Conservation (phyloP, 2,797 vertebrate genomes). For the Sorex maritimensis region DNA sequence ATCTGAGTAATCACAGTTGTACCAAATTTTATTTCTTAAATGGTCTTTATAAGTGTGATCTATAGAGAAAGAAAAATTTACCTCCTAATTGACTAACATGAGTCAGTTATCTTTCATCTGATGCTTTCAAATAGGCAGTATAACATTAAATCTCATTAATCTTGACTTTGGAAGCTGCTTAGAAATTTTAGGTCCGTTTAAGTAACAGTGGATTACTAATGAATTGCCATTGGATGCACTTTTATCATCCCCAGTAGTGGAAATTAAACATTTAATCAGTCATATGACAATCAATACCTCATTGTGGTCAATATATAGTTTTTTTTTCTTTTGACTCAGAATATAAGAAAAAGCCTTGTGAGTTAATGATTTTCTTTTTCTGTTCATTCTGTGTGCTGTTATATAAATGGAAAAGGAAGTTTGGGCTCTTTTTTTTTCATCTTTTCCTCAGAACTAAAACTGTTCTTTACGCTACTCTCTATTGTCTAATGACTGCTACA, state of each 20-base stretch:
- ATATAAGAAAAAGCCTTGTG: not conserved
- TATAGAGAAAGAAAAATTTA: not conserved
- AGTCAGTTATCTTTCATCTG: conserved; percentile 76
- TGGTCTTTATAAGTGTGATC: not conserved
- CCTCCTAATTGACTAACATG: conserved; percentile 53
- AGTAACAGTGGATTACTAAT: conserved; percentile 75
- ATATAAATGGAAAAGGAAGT: conserved; percentile 56
- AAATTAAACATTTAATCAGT: conserved; percentile 82
- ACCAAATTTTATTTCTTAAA: not conserved
- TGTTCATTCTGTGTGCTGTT: not conserved
- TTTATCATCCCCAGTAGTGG: conserved; percentile 48
- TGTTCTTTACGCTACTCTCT: conserved; percentile 36
- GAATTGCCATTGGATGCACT: conserved; percentile 75
- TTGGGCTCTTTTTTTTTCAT: conserved; percentile 50
- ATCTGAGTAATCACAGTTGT: not conserved
- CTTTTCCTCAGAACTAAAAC: conserved; percentile 37
- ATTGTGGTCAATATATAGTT: conserved; percentile 11
- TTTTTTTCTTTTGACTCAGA: not conserved
- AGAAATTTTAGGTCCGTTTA: conserved; percentile 83
- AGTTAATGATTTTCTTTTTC: not conserved
- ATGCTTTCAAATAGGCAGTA: conserved; percentile 79
- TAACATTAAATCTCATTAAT: conserved; percentile 85
- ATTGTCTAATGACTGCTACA: not conserved
- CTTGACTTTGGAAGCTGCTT: conserved; percentile 80
- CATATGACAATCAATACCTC: conserved; percentile 73